A percentile compares a stretch with the other conserved stretches of the same genome.
Conservation (phyloP, 2,888 invertebrate genomes). For the Sesamia inferens region DNA sequence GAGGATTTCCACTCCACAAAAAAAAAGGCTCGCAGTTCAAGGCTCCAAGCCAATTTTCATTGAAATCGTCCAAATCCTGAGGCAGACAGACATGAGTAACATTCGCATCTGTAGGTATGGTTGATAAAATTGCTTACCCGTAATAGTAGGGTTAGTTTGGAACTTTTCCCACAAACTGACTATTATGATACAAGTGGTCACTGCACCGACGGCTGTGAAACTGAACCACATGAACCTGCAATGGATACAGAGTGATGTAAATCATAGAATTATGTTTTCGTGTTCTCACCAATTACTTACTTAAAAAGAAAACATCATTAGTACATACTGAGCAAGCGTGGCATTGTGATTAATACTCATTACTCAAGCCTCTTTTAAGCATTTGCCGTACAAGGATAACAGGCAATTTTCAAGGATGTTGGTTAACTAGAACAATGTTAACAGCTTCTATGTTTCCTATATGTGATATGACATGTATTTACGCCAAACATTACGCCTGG, state of each 20-base stretch:
- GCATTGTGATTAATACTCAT: neutral
- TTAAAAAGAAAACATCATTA: neutral
- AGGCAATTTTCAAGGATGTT: neutral
- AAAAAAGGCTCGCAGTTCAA: too few species aligned
- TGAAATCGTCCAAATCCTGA: neutral
- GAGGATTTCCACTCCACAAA: too few species aligned
- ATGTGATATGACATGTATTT: neutral
- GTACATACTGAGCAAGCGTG: too few species aligned
- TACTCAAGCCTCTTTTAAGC: neutral
- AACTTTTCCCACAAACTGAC: slow-evolving; percentile 95
- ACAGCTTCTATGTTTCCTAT: neutral
- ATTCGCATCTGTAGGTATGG: neutral
- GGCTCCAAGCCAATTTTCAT: neutral
- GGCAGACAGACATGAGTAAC: neutral
- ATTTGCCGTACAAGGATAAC: neutral
- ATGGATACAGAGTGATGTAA: slow-evolving; percentile 6
- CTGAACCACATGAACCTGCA: slow-evolving; percentile 94
- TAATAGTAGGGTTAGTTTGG: slow-evolving; percentile 95
- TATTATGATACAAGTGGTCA: slow-evolving; percentile 93
- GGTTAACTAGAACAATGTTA: neutral
- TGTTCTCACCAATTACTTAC: too few species aligned
- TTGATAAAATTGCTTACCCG: slow-evolving; percentile 82
- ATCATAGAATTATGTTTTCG: neutral
- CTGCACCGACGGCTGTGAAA: slow-evolving; percentile 92
- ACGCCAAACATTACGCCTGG: too few species aligned